Conservation (phyloP, 2,888 invertebrate genomes). For the Erpobdella octoculata region DNA sequence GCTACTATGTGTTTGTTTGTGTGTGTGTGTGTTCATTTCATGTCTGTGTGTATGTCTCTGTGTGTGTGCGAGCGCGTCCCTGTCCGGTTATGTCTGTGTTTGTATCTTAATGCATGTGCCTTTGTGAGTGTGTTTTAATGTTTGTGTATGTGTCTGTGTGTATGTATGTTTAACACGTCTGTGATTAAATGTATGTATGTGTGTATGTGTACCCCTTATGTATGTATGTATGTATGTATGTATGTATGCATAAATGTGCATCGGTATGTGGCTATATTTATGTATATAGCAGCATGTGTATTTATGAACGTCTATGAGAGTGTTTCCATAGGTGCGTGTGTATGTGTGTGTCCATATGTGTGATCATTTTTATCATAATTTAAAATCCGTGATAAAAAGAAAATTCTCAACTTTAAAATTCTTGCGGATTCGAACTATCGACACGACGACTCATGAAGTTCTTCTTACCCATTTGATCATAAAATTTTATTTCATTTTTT, state of each 20-base stretch:
- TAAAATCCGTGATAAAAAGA: too few species aligned
- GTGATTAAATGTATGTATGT: neutral
- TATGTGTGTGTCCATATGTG: too few species aligned
- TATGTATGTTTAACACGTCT: neutral
- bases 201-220: neutral
- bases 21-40: too few species aligned
- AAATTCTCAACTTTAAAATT: too few species aligned
- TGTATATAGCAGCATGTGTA: neutral
- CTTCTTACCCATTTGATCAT: too few species aligned
- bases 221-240: neutral
- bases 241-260: neutral
- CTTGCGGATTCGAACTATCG: too few species aligned
- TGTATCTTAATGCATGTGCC: neutral
- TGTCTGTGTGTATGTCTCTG: neutral
- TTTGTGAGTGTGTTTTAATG: neutral
- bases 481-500: too few species aligned
- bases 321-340: too few species aligned
- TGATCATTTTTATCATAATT: too few species aligned
- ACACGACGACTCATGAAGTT: too few species aligned
- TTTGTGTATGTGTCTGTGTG: neutral
- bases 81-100: constrained; percentile 1
- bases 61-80: neutral
- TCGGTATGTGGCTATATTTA: neutral
- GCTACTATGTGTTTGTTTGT: neutral
- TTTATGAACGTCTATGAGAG: too few species aligned